Evolutionary conservation across 2,113 vertebrate species (phyloP), one percentile per base, ranked within the genome.

Genomic region (Telmatochromis bifrenatus): DNA sequence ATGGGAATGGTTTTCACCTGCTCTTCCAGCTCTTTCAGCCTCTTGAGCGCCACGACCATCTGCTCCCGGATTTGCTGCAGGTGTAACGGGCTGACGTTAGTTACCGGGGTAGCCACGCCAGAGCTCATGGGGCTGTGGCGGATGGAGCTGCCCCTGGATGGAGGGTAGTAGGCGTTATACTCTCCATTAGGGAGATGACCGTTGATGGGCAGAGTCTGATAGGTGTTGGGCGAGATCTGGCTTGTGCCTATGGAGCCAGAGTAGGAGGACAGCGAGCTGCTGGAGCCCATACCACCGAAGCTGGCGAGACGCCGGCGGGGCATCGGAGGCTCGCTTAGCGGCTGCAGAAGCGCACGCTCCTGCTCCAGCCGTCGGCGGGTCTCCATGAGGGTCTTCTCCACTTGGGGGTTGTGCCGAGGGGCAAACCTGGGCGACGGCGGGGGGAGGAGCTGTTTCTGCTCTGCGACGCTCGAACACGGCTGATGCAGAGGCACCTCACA

Each of bases 321-420:
- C 23, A 86, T n/a, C 5, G 82, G 84, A 2, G 96, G 94, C 60
- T 98, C 98, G 5, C 94, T 93, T 12, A 79, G 94, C 1, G 97
- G 96, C 92, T 98, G 98, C 97, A 98, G 97, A 87, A 97, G 95
- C 85, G 96, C 90, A n/a, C 96, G 97, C 90, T 99, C 98, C 95
- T 99, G 98, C 56, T 99, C 99, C 0, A 99, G 96, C 19, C 99
- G 96, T 23, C 97, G 96, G 9, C 98, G 97, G 0, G 99, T 99
- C 96, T 99, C 99, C 98, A 99, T 99, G 53, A 99, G 97, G 1
- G 99, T 99, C 96, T 98, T 98, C 93, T 98, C 99, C 91, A 99
- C 98, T 89, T 97, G 98, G 81, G 97, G 96, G 92, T 99, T 99
- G 94, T 98, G 97, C 21, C 95, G 96, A 37, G 96, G 96, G 83